These are phyloP conservation scores for Drosophila pruinosa DNA, from an alignment of 1,140 invertebrate genomes.

Conservation along the genomic window DNA sequence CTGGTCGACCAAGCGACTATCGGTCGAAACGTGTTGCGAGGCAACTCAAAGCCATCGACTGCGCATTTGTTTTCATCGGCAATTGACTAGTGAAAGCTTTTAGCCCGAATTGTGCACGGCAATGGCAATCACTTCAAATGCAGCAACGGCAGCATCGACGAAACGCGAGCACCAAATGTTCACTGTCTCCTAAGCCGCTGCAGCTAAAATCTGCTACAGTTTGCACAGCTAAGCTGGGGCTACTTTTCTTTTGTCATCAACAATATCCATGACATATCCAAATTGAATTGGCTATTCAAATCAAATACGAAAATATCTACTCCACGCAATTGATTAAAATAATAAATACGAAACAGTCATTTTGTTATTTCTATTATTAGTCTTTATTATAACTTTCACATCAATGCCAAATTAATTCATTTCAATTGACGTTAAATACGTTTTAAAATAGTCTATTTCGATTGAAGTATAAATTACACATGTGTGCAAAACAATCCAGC, in stretches of 20 bases:
- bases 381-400: too few species aligned
- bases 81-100: conserved; percentile 77
- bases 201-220: conserved; percentile 33
- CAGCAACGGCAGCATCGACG: conserved; percentile 30
- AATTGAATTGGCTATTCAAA: not conserved
- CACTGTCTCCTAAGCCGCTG: conserved; percentile 14
- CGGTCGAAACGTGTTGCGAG: not conserved
- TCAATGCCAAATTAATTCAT: too few species aligned
- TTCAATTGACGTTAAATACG: too few species aligned
- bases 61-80: conserved; percentile 76
- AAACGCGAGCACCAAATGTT: conserved; percentile 2
- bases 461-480: too few species aligned
- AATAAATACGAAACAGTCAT: too few species aligned
- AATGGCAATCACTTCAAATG: conserved; percentile 70
- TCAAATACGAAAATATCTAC: not conserved
- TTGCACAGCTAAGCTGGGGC: not conserved
- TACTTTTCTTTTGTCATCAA: conserved; percentile 1
- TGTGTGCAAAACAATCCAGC: too few species aligned
- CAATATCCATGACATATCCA: not conserved
- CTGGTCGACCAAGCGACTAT: conserved; percentile 2
- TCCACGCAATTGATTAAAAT: too few species aligned
- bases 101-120: conserved; percentile 69
- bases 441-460: too few species aligned
- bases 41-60: conserved; percentile 35
- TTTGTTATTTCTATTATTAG: too few species aligned